Evolutionary conservation across 2,888 invertebrate species (phyloP).

Genomic region (Cryptocephalus primarius): DNA sequence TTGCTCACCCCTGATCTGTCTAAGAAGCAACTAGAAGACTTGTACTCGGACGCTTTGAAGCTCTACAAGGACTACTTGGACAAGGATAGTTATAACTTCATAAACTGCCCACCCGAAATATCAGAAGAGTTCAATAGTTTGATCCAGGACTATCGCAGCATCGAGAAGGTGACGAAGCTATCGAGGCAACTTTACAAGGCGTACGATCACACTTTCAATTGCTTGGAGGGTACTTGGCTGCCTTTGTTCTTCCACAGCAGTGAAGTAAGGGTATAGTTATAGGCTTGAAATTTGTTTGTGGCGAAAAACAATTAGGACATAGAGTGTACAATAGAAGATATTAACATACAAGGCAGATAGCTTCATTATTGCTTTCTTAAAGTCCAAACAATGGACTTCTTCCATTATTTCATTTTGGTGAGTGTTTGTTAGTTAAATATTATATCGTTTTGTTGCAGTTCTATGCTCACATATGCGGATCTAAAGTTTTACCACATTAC

Average conservation of each 20-base stretch:
- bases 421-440: too few relatives aligned
- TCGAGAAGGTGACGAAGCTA: slow-evolving; percentile 57
- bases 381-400: too few relatives aligned
- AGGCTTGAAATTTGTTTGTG: too few relatives aligned
- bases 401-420: too few relatives aligned
- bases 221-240: slow-evolving; percentile 62
- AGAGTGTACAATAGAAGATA: too few relatives aligned
- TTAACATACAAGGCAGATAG: too few relatives aligned
- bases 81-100: slow-evolving; percentile 47
- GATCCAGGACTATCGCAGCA: slow-evolving; percentile 49
- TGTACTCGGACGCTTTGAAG: slow-evolving; percentile 56
- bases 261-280: slow-evolving; percentile 53
- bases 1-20: slow-evolving; percentile 67
- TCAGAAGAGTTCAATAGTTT: slow-evolving; percentile 43
- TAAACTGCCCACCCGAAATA: slow-evolving; percentile 45
- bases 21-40: slow-evolving; percentile 45
- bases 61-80: slow-evolving; percentile 59
- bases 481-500: slow-evolving; percentile 46
- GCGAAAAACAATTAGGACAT: too few relatives aligned
- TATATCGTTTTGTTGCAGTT: slow-evolving; percentile 43
- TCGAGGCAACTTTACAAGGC: slow-evolving; percentile 69
- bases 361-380: too few relatives aligned
- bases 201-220: slow-evolving; percentile 64
- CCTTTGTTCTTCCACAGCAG: slow-evolving; percentile 74
- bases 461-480: slow-evolving; percentile 59